Percentiles rank a stretch among this genome's conserved stretches.
Conservation (phyloP, 2,797 vertebrate species). For the Pteronotus mesoamericanus region DNA sequence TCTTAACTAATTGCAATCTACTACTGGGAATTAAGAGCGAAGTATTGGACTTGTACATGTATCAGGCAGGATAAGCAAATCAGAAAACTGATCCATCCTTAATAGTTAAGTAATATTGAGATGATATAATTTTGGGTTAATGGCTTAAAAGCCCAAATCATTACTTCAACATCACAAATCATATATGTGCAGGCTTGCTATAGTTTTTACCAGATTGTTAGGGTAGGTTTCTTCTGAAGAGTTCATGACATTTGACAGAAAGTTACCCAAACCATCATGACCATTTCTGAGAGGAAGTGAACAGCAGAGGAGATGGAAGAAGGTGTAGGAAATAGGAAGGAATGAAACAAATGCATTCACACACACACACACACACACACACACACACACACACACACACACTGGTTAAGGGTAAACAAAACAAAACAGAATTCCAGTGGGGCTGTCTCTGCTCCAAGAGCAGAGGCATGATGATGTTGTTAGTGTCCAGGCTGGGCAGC, state of each 20-base stretch:
- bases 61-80: not conserved
- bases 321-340: not conserved
- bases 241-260: not conserved
- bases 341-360: not conserved
- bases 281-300: not conserved
- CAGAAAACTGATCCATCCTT: not conserved
- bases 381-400: not conserved
- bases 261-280: not conserved
- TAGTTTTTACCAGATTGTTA: not conserved
- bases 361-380: not conserved
- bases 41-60: not conserved
- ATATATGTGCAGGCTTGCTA: not conserved
- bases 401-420: not conserved
- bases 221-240: not conserved
- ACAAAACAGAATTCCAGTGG: not conserved
- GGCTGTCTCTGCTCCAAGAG: not conserved
- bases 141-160: constrained; percentile 1
- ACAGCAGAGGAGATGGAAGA: not conserved
- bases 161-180: not conserved
- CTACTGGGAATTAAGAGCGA: constrained; percentile 12
- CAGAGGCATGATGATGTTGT: not conserved
- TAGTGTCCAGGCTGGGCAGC: not conserved
- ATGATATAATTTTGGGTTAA: not conserved
- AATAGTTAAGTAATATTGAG: not conserved
- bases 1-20: not conserved